Percentiles rank a stretch among this genome's conserved stretches.
These are phyloP conservation scores for Osmoderma eremita DNA, from an alignment of 2,888 invertebrate genomes.

Conservation along the genomic window DNA sequence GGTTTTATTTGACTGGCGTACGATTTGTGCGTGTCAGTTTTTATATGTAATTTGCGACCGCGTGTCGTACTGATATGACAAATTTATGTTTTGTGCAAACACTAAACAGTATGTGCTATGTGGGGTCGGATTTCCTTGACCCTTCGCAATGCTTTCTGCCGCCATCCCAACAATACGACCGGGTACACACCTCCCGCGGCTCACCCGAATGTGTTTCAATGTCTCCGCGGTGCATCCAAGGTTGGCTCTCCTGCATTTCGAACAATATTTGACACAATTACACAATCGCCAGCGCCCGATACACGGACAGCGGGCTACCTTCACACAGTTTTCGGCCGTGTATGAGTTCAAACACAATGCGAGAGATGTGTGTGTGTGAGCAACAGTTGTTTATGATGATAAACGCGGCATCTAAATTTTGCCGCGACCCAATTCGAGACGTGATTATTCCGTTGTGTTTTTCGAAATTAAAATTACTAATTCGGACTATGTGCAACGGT, in stretches of 20 bases:
- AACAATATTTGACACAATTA: constrained; percentile 54
- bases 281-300: constrained; percentile 46
- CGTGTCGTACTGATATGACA: constrained; percentile 19
- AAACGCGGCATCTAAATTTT: constrained; percentile 1
- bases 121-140: constrained; percentile 31
- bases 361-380: no score
- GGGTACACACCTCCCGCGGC: constrained; percentile 48
- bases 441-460: no score
- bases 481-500: no score
- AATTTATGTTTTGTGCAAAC: constrained; percentile 15
- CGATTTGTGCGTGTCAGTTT: constrained; percentile 4
- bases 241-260: constrained; percentile 53
- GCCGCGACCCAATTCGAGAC: constrained; percentile 5
- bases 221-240: constrained; percentile 54
- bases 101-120: not conserved
- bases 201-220: constrained; percentile 48
- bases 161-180: not conserved
- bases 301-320: constrained; percentile 25
- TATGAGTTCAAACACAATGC: not conserved
- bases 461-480: no score
- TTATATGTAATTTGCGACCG: constrained; percentile 21
- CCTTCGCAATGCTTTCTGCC: constrained; percentile 10
- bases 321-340: constrained; percentile 36
- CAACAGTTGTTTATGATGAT: not conserved
- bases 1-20: constrained; percentile 12